phyloP scores from a whole-genome alignment of 2,113 vertebrate genomes.

The Synchiropus splendidus region DNA sequence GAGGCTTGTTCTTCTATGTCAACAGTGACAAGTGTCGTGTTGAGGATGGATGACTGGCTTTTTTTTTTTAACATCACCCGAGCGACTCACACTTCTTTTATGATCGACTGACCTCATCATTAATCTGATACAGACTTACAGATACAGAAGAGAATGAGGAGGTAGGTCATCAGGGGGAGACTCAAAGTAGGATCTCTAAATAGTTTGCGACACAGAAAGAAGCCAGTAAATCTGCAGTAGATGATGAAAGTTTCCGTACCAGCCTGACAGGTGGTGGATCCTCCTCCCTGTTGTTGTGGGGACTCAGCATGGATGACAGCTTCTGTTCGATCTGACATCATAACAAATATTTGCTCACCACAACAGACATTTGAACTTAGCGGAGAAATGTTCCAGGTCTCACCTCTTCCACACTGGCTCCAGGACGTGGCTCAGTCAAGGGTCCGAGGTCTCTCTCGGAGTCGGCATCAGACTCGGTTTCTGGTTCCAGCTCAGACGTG shows the following conservation, averaged over 20 bases:
- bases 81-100: no score
- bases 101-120: no score
- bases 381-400: neutral
- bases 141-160: no score
- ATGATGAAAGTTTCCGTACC: conserved; percentile 1
- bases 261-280: neutral
- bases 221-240: neutral
- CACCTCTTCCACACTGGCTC: conserved; percentile 50
- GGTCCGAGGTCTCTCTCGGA: neutral
- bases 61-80: no score
- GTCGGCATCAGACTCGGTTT: conserved; percentile 8
- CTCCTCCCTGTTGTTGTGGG: neutral
- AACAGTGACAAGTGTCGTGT: no score
- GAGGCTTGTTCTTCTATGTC: no score
- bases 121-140: no score
- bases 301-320: conserved; percentile 22
- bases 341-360: neutral
- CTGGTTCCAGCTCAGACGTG: conserved; percentile 46
- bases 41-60: no score
- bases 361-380: neutral
- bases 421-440: neutral
- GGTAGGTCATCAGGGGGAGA: no score
- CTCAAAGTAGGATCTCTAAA: no score
- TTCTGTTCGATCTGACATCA: conserved; percentile 46
- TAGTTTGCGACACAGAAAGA: neutral